Conservation (phyloP, 2,113 vertebrate genomes). For the Tiliqua scincoides region DNA sequence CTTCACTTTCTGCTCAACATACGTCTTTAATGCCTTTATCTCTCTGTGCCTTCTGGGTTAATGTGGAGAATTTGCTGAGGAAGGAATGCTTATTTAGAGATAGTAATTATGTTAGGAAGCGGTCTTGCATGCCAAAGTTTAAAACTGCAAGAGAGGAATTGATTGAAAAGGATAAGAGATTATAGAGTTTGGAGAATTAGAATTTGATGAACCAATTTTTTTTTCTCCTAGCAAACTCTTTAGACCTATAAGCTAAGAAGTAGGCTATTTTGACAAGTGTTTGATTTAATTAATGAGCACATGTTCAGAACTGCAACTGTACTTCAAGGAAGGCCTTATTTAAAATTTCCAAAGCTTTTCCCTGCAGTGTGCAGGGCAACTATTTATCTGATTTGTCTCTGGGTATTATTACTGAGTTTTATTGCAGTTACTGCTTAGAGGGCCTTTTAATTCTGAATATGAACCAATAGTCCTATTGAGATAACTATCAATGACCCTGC, state of each 20-base stretch:
- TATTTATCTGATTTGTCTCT: neutral
- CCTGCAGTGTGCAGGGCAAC: neutral
- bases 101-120: conserved; percentile 56
- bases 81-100: conserved; percentile 60
- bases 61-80: conserved; percentile 45
- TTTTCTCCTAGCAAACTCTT: conserved; percentile 35
- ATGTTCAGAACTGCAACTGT: neutral
- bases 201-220: conserved; percentile 45
- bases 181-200: conserved; percentile 42
- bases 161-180: conserved; percentile 37
- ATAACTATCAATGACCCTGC: neutral
- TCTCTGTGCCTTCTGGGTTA: conserved; percentile 70
- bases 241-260: neutral
- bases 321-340: neutral
- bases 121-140: conserved; percentile 68
- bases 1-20: conserved; percentile 56
- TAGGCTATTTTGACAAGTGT: neutral
- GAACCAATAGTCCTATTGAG: neutral
- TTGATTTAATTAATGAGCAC: neutral
- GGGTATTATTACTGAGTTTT: conserved; percentile 11
- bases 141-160: conserved; percentile 55
- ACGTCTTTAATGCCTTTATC: conserved; percentile 74
- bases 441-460: neutral
- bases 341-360: conserved; percentile 36
- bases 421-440: conserved; percentile 12